A percentile compares a stretch with the other conserved stretches of the same genome.
Conservation (phyloP, 2,888 invertebrate genomes). For the Drosophila prolongata region DNA sequence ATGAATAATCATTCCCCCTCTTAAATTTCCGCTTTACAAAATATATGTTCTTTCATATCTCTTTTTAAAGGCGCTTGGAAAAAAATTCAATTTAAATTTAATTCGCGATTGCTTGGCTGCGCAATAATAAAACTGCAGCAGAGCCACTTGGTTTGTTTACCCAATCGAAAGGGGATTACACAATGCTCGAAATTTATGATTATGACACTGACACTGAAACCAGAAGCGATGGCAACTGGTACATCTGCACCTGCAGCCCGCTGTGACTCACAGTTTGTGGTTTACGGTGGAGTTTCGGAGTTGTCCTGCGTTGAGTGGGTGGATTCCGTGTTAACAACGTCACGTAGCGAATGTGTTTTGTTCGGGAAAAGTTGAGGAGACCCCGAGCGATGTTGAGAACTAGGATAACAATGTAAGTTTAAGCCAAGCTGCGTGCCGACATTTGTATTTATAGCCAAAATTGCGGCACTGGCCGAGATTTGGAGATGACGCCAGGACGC, state of each 20-base stretch:
- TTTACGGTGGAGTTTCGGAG: constrained; percentile 9
- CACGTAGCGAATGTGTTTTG: constrained; percentile 42
- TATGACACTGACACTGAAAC: constrained; percentile 46
- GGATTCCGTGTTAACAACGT: constrained; percentile 40
- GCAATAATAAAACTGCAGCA: constrained; percentile 31
- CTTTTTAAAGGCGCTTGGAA: constrained; percentile 3
- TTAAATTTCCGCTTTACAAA: too few species aligned
- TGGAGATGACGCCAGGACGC: constrained; percentile 54
- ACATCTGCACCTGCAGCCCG: constrained; percentile 45
- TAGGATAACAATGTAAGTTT: constrained; percentile 82
- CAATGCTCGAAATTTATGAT: constrained; percentile 44
- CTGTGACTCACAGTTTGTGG: constrained; percentile 44
- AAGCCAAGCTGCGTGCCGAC: constrained; percentile 79
- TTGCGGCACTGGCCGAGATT: constrained; percentile 65
- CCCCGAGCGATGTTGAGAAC: constrained; percentile 71
- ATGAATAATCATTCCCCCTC: neutral
- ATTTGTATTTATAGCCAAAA: constrained; percentile 82
- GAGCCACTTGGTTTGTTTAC: constrained; percentile 41
- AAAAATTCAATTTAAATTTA: constrained; percentile 29
- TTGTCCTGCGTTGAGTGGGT: constrained; percentile 16
- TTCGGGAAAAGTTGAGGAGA: constrained; percentile 13
- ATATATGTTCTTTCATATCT: constrained; percentile 1
- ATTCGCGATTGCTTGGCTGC: constrained; percentile 26
- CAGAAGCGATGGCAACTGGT: constrained; percentile 30
- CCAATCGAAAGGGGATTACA: constrained; percentile 44